phyloP scores from a whole-genome alignment of 2,113 vertebrate genomes.

The Tiliqua scincoides region DNA sequence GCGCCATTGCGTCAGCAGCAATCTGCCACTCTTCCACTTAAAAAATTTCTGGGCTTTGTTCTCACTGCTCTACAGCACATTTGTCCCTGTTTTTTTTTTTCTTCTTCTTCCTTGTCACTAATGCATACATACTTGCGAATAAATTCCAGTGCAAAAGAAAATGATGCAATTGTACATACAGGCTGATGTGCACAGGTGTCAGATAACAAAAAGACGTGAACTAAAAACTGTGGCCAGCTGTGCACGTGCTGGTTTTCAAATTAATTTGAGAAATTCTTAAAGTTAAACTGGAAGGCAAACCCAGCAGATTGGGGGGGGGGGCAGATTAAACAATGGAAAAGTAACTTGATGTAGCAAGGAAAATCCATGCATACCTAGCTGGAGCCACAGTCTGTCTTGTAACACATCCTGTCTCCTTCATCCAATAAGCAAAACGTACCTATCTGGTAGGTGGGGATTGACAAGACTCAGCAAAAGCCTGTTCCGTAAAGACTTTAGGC shows the following conservation, averaged over 20 bases:
- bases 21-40: not conserved
- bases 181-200: not conserved
- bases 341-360: too few relatives aligned
- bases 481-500: constrained; percentile 55
- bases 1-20: not conserved
- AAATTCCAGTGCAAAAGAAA: not conserved
- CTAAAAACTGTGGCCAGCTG: not conserved
- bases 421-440: not conserved
- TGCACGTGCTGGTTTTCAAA: not conserved
- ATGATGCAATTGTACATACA: too few relatives aligned
- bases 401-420: not conserved
- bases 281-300: not conserved
- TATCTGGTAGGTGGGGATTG: constrained; percentile 44
- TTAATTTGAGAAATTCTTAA: not conserved
- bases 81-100: not conserved
- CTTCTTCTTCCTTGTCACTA: not conserved
- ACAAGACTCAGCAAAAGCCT: constrained; percentile 57
- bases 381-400: not conserved
- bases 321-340: not conserved
- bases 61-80: not conserved
- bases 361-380: not conserved
- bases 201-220: not conserved
- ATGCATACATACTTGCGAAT: too few relatives aligned
- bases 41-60: not conserved
- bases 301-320: too few relatives aligned